Evolutionary conservation across 2,888 invertebrate species (phyloP).

Genomic region (Atethmia centrago): DNA sequence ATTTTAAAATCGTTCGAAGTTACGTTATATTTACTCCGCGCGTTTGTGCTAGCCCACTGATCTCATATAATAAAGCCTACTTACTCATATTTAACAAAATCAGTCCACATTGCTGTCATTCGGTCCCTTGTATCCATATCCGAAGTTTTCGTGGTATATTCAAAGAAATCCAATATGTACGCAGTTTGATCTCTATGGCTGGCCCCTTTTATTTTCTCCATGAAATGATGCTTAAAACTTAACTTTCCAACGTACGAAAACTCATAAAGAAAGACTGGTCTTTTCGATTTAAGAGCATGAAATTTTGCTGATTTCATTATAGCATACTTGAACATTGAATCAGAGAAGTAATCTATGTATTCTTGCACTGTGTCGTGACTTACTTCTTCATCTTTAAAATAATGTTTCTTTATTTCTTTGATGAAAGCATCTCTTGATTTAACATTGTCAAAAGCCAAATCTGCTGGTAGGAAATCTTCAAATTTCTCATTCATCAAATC

Average conservation of each 20-base stretch:
- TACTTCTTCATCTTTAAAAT: constrained; percentile 80
- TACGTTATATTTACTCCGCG: no score
- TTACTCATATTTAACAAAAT: constrained; percentile 84
- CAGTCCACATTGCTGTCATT: constrained; percentile 85
- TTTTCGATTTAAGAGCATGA: constrained; percentile 72
- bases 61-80: constrained; percentile 57
- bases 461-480: constrained; percentile 82
- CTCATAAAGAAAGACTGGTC: constrained; percentile 82
- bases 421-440: constrained; percentile 72
- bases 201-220: constrained; percentile 82
- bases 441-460: constrained; percentile 76
- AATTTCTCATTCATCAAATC: constrained; percentile 84
- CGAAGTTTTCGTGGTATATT: constrained; percentile 72
- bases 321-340: constrained; percentile 84
- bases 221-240: constrained; percentile 79
- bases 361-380: constrained; percentile 73
- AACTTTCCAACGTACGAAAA: constrained; percentile 83
- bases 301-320: constrained; percentile 83
- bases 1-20: no score
- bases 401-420: constrained; percentile 75
- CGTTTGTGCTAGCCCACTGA: no score
- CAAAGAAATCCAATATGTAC: constrained; percentile 83
- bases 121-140: constrained; percentile 83
- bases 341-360: constrained; percentile 85
- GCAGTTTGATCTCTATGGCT: constrained; percentile 86